Percentiles rank a stretch among this genome's conserved stretches.
These are phyloP conservation scores for Macropus fuliginosus DNA, from an alignment of 2,797 vertebrate species.

Conservation along the genomic window DNA sequence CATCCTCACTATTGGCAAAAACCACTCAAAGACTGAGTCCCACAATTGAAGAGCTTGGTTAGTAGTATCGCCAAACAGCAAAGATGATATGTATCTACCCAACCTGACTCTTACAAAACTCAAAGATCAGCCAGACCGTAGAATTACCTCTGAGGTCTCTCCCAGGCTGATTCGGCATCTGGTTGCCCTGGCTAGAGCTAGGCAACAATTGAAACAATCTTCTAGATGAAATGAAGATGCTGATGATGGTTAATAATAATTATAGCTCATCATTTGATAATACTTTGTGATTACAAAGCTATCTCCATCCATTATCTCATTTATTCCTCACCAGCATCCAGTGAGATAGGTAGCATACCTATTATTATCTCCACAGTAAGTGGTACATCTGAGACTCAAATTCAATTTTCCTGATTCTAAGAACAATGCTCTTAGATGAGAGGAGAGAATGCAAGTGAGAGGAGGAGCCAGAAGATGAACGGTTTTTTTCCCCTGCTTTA, in stretches of 20 bases:
- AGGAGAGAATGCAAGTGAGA: not conserved
- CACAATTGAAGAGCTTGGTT: not conserved
- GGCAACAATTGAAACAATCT: slow-evolving; percentile 40
- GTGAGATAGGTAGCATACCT: not conserved
- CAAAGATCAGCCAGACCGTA: not conserved
- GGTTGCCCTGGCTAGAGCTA: not conserved
- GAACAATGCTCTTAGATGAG: not conserved
- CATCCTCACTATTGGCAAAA: not conserved
- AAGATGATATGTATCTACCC: not conserved
- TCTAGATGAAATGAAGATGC: slow-evolving; percentile 17
- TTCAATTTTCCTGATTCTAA: not conserved
- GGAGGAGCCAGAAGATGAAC: not conserved
- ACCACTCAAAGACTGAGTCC: not conserved
- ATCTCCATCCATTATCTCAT: not conserved
- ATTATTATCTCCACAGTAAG: not conserved
- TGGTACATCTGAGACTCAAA: not conserved
- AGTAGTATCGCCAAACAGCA: not conserved
- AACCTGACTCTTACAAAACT: slow-evolving; percentile 11
- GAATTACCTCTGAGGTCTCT: slow-evolving; percentile 9
- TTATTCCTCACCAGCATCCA: not conserved
- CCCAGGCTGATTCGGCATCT: not conserved
- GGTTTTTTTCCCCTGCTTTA: not conserved
- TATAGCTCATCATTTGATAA: not conserved
- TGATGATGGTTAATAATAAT: not conserved
- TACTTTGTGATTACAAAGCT: not conserved